Evolutionary conservation across 2,113 vertebrate species (phyloP), one percentile per base, ranked within the genome.

Genomic region (Phainopepla nitens): DNA sequence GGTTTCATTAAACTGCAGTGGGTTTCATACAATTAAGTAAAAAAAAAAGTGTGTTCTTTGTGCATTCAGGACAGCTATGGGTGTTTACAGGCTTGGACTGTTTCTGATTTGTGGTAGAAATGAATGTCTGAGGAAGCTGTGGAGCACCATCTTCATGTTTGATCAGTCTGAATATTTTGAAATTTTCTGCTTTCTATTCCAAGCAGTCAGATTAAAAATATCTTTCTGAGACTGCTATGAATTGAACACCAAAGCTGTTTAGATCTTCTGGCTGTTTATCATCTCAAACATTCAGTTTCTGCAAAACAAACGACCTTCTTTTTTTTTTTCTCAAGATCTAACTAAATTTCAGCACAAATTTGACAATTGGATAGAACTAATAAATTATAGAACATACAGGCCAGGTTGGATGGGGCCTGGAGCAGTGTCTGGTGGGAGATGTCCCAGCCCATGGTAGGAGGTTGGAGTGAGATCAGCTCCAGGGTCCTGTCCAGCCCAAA

Each of bases 341-440:
- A 75, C 82, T 82, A 72, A 75, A 84, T 90, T 97, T 84, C 82
- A 86, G 80, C 72, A 87, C 51, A 96, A 78, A 96, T 95, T 89
- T 97, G 82, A 95, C 97, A 93, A 97, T 98, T 96, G 96, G 93
- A 50, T 93, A 79, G 92, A 93, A 88, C 61, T 87, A 89, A 65
- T 96, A 95, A 97, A 95, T 96, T 96, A 86, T 36, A 87, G 73
- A 96, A 79, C 93, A 91, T 94, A 86, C 15, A 90, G 47, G 22
- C 35, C 31, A 24, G 31, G 18, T 2, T 69, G 62, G 56, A 44
- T 62, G 41, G 62, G 35, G 14, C 15, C 16, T 56, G 47, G 54
- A 83, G 31, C 47, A 69, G 35, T 6, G 9, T 49, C 3, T 77
- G 19, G 24, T 31, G 35, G 31, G 19, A 76, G 62, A 5, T 54